These are phyloP conservation scores for Eidolon dupreanum DNA, from an alignment of 2,797 vertebrate genomes.

Conservation along the genomic window DNA sequence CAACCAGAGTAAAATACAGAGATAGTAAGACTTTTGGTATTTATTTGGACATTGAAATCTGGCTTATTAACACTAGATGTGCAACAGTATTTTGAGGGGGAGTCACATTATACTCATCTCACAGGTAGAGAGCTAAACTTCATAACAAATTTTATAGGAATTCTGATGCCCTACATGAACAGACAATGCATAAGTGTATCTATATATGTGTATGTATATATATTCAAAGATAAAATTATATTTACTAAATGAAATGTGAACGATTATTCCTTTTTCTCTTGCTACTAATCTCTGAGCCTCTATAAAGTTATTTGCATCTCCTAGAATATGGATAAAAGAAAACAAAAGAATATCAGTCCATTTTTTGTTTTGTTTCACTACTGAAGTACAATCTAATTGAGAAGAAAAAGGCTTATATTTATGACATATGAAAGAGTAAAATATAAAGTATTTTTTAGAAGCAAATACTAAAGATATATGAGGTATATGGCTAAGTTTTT, in stretches of 20 bases:
- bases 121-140: neutral
- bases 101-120: neutral
- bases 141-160: neutral
- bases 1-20: neutral
- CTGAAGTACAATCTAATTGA: neutral
- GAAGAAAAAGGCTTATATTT: neutral
- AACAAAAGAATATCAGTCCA: neutral
- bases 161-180: neutral
- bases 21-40: neutral
- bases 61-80: neutral
- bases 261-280: neutral
- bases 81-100: neutral
- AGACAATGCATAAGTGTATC: neutral
- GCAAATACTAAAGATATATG: neutral
- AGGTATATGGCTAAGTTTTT: neutral
- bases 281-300: neutral
- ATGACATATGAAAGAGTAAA: neutral
- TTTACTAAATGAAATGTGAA: neutral
- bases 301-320: neutral
- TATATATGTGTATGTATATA: too few species aligned
- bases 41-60: neutral
- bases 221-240: neutral
- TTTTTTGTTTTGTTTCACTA: neutral
- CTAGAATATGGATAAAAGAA: conserved; percentile 18
- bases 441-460: neutral